Conservation (phyloP, 2,797 vertebrate species). For the Sebastolobus altivelis region DNA sequence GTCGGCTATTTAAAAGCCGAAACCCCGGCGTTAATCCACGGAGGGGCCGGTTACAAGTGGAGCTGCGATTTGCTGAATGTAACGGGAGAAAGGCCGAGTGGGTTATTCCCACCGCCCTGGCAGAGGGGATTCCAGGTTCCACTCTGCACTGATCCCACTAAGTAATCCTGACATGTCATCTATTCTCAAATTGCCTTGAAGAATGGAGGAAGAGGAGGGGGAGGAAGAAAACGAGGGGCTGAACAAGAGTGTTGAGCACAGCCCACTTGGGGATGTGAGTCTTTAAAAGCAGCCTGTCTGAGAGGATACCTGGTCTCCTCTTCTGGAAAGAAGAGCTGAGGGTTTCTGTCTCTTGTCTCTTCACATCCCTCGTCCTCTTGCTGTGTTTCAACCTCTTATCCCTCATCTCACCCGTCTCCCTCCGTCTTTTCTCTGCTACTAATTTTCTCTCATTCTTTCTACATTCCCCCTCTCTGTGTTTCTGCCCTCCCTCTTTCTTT, state of each 20-base stretch:
- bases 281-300: slow-evolving; percentile 36
- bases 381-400: slow-evolving; percentile 5
- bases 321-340: slow-evolving; percentile 22
- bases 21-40: slow-evolving; percentile 15
- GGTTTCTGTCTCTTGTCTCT: not conserved
- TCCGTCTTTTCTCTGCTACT: not conserved
- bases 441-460: slow-evolving; percentile 1
- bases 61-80: slow-evolving; percentile 35
- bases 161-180: slow-evolving; percentile 70
- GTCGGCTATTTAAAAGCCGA: slow-evolving; percentile 29
- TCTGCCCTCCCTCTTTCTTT: not conserved
- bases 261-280: slow-evolving; percentile 34
- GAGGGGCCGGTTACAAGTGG: slow-evolving; percentile 22
- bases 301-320: slow-evolving; percentile 36
- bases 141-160: slow-evolving; percentile 48
- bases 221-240: slow-evolving; percentile 1
- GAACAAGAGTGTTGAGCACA: slow-evolving; percentile 18
- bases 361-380: slow-evolving; percentile 7
- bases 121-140: slow-evolving; percentile 44
- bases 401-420: not conserved
- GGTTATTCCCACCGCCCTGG: slow-evolving; percentile 39
- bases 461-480: not conserved
- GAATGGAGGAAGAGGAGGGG: slow-evolving; percentile 36
- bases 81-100: slow-evolving; percentile 28
- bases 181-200: slow-evolving; percentile 65